A percentile compares a stretch with the other conserved stretches of the same genome.
These are phyloP conservation scores for Chesias legatella DNA, from an alignment of 2,888 invertebrate species.

Conservation along the genomic window DNA sequence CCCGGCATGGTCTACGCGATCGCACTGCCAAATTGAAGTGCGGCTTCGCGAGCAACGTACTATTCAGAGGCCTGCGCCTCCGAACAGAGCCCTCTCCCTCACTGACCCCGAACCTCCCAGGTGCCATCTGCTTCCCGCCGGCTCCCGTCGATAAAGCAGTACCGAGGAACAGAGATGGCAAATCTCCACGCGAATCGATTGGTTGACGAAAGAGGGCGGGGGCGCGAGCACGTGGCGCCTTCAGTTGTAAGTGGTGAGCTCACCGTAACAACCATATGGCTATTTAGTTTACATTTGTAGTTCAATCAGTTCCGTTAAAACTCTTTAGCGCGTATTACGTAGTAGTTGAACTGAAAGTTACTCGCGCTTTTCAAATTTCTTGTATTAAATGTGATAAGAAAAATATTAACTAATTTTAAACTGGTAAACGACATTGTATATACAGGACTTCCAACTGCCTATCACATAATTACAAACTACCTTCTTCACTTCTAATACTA, in stretches of 20 bases:
- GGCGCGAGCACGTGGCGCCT: constrained; percentile 65
- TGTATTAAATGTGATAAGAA: too few species aligned
- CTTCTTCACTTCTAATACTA: too few species aligned
- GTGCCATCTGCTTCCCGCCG: constrained; percentile 47
- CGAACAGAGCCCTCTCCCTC: constrained; percentile 43
- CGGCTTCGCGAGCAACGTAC: constrained; percentile 38
- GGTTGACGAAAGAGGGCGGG: constrained; percentile 71
- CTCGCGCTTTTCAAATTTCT: constrained; percentile 24
- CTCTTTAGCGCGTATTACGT: constrained; percentile 43
- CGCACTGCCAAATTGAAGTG: constrained; percentile 53
- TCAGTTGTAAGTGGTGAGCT: constrained; percentile 44
- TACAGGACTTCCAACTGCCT: too few species aligned
- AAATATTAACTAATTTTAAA: not conserved
- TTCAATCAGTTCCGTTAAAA: constrained; percentile 45
- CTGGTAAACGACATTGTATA: not conserved
- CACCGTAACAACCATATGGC: constrained; percentile 36
- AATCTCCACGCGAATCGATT: constrained; percentile 66
- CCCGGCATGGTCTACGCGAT: constrained; percentile 49
- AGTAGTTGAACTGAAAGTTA: constrained; percentile 42
- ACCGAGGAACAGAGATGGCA: constrained; percentile 53
- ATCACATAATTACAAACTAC: too few species aligned
- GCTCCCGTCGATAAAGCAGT: constrained; percentile 67
- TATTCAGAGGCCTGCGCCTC: constrained; percentile 55
- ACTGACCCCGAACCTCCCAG: constrained; percentile 37
- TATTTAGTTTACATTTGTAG: constrained; percentile 51